Conservation (phyloP, 2,888 invertebrate genomes). For the Drosophila ustulata region DNA sequence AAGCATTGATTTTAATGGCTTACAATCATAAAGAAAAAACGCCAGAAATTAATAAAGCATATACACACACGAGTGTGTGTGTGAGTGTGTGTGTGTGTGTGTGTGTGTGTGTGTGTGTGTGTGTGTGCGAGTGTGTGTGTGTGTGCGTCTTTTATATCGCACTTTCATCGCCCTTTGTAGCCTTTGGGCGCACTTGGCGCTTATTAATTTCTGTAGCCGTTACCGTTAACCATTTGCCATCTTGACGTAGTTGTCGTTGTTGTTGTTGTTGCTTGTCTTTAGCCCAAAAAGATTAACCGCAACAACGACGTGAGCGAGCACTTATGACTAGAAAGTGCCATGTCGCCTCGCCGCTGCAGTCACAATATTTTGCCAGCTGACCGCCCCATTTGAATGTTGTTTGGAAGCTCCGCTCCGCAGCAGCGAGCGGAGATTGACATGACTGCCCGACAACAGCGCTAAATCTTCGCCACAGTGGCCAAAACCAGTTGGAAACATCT, state of each 20-base stretch:
- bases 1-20: constrained; percentile 76
- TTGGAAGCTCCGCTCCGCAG: too few species aligned
- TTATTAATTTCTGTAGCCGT: constrained; percentile 66
- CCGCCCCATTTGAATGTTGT: constrained; percentile 57
- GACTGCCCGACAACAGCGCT: constrained; percentile 26
- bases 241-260: background rate
- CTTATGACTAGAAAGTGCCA: constrained; percentile 73
- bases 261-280: constrained; percentile 11
- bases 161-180: constrained; percentile 72
- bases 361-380: constrained; percentile 73
- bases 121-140: constrained; percentile 8
- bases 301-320: constrained; percentile 56
- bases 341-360: constrained; percentile 46
- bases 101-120: constrained; percentile 1
- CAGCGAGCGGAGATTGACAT: constrained; percentile 32
- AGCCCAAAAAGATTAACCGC: constrained; percentile 45
- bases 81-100: constrained; percentile 4
- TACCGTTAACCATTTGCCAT: constrained; percentile 38
- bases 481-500: background rate
- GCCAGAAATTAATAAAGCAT: constrained; percentile 60
- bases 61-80: constrained; percentile 36
- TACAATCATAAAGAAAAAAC: constrained; percentile 49
- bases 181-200: constrained; percentile 65
- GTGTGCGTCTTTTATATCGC: constrained; percentile 48
- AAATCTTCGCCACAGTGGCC: constrained; percentile 37